Base-by-base conservation (phyloP, 2,797 vertebrate species). In the Gadopsis marmoratus region DNA sequence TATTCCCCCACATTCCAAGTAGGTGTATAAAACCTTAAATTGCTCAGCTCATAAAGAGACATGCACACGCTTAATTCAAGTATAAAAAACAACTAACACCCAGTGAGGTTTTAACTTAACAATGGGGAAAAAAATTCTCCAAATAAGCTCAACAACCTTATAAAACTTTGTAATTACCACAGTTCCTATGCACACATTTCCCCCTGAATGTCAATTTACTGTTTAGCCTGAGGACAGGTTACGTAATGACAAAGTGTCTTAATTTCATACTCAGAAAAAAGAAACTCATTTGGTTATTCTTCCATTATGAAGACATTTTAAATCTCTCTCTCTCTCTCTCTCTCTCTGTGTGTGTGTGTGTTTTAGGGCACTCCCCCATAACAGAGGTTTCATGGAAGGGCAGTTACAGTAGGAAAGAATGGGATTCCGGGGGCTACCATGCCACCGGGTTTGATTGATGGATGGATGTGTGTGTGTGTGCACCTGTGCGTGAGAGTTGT, bases 11-110 rank as follows among this genome's bases (percentile, higher is more conserved):
- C 83, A 85, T 88, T 87, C 86, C 90, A 76, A 67, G 68, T 75
- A 73, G 82, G 78, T 85, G 84, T 58, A 81, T 88, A 90, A 84
- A 89, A 92, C 66, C 58, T 66, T 35, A 79, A 90, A 90, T 85
- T 86, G 81, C 81, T 81, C 16, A 43, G 72, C 86, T 80, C 86
- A 83, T 91, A 86, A 91, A 91, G 72, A 86, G 71, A 81, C 78
- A 81, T 21, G 54, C 71, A 76, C 78, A 54, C 39, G 73, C 75
- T 81, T 63, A 77, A 81, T 83, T 80, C 43, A 63, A 79, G 73
- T 55, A 43, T 72, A 78, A 78, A 78, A 78, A 83, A 80, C 71
- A 77, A 62, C 67, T 84, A 79, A 81, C 66, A 61, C 67, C 66
- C 74, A 58, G 71, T 71, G 66, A 87, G 71, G 26, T 58, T 88